Evolutionary conservation across 1,140 invertebrate genomes (phyloP).

Genomic region (Parapsyche elsis): DNA sequence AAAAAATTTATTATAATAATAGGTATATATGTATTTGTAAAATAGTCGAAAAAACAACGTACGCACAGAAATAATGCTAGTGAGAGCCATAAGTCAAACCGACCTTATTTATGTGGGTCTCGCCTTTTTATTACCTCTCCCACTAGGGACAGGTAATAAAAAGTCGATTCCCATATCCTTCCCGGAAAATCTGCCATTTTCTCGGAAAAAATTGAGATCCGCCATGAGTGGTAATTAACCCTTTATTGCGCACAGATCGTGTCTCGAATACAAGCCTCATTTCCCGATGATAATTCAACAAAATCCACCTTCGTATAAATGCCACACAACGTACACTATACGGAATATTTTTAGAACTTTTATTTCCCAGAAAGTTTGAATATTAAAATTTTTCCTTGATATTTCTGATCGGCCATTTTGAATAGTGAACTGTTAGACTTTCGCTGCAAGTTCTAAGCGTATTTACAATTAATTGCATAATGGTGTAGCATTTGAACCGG

Average conservation of each 20-base stretch:
- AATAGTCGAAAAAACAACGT: not conserved
- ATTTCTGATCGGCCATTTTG: too few relatives aligned
- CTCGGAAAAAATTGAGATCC: slow-evolving; percentile 3
- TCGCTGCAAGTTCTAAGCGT: too few relatives aligned
- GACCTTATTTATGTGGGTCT: slow-evolving; percentile 7
- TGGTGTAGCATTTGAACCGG: too few relatives aligned
- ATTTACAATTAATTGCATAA: too few relatives aligned
- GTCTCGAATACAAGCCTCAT: not conserved
- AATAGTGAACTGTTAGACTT: too few relatives aligned
- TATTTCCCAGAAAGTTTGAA: too few relatives aligned
- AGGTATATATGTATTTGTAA: too few relatives aligned
- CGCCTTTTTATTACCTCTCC: slow-evolving; percentile 31
- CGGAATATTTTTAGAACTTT: too few relatives aligned
- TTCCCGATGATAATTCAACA: not conserved
- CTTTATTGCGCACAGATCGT: not conserved
- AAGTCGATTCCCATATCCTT: slow-evolving; percentile 15
- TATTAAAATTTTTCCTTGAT: too few relatives aligned
- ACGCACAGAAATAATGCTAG: not conserved
- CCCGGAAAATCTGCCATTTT: slow-evolving; percentile 1
- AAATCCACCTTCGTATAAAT: not conserved
- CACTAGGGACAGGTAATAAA: slow-evolving; percentile 23
- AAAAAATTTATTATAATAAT: too few relatives aligned
- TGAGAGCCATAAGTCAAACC: slow-evolving; percentile 7
- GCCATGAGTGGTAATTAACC: not conserved
- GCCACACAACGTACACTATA: too few relatives aligned